A percentile compares a stretch with the other conserved stretches of the same genome.
phyloP scores from a whole-genome alignment of 2,888 invertebrate genomes.

The Amorpha juglandis region DNA sequence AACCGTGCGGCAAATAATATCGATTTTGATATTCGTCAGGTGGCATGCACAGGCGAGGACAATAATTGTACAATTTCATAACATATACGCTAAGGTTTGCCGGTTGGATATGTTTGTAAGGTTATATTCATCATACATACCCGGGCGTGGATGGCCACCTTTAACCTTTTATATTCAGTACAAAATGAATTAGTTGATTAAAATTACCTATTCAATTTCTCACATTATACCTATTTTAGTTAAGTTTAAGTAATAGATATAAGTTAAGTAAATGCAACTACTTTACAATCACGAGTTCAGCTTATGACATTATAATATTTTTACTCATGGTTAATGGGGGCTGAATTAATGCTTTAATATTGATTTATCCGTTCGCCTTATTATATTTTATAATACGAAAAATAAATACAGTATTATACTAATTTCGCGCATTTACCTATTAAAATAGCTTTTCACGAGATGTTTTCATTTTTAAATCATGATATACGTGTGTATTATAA shows the following conservation, averaged over 20 bases:
- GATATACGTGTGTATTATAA: background rate
- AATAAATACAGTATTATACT: background rate
- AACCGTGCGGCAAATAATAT: too few relatives aligned
- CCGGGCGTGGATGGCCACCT: too few relatives aligned
- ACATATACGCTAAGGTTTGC: too few relatives aligned
- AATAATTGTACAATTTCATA: too few relatives aligned
- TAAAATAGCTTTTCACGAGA: background rate
- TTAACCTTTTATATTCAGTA: background rate
- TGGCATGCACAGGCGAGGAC: too few relatives aligned
- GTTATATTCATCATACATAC: too few relatives aligned
- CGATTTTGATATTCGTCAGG: too few relatives aligned
- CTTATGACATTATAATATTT: background rate
- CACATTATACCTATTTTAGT: background rate
- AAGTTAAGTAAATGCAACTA: background rate
- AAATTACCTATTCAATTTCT: background rate
- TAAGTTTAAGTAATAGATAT: background rate
- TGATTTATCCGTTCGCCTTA: background rate
- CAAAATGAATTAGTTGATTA: constrained; percentile 9
- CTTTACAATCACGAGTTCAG: background rate
- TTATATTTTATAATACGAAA: background rate
- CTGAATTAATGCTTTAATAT: background rate
- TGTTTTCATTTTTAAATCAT: background rate
- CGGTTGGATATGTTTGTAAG: too few relatives aligned
- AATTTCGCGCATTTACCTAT: background rate
- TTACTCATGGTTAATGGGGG: background rate